These are phyloP conservation scores for Drosophila affinis DNA, from an alignment of 2,888 invertebrate species.

Conservation along the genomic window DNA sequence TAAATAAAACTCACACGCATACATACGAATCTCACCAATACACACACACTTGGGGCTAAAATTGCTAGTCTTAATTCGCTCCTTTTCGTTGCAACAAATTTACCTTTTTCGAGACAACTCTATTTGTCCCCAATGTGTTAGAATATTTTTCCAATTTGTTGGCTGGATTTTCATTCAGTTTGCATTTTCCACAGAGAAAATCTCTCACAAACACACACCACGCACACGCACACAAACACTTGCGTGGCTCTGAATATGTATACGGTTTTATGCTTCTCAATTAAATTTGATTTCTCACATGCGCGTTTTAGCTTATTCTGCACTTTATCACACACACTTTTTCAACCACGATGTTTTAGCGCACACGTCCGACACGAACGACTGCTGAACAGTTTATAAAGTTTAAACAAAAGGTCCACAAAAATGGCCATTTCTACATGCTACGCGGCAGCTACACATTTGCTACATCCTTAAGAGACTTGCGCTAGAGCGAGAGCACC, in stretches of 20 bases:
- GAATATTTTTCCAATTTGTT: constrained; percentile 23
- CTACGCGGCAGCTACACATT: too few species aligned
- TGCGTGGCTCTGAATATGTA: constrained; percentile 47
- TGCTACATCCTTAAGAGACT: not conserved
- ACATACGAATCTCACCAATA: constrained; percentile 18
- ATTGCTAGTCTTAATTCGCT: constrained; percentile 39
- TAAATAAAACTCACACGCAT: constrained; percentile 56
- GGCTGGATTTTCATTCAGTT: constrained; percentile 44
- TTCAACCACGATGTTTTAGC: constrained; percentile 31
- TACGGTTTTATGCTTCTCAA: constrained; percentile 65
- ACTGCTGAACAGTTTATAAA: not conserved
- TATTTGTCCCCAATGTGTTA: constrained; percentile 30
- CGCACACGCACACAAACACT: constrained; percentile 27
- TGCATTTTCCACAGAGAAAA: constrained; percentile 29
- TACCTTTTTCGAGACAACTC: constrained; percentile 43
- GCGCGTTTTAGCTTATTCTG: constrained; percentile 66
- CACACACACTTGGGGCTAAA: constrained; percentile 34
- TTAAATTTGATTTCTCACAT: constrained; percentile 71
- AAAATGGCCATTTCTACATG: too few species aligned
- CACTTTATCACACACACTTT: constrained; percentile 61
- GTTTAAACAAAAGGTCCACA: too few species aligned
- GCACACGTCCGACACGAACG: not conserved
- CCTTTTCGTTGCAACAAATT: constrained; percentile 27
- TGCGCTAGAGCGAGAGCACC: not conserved
- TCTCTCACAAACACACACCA: constrained; percentile 41